Evolutionary conservation across 2,113 vertebrate species (phyloP).

Genomic region (Centropus bengalensis): DNA sequence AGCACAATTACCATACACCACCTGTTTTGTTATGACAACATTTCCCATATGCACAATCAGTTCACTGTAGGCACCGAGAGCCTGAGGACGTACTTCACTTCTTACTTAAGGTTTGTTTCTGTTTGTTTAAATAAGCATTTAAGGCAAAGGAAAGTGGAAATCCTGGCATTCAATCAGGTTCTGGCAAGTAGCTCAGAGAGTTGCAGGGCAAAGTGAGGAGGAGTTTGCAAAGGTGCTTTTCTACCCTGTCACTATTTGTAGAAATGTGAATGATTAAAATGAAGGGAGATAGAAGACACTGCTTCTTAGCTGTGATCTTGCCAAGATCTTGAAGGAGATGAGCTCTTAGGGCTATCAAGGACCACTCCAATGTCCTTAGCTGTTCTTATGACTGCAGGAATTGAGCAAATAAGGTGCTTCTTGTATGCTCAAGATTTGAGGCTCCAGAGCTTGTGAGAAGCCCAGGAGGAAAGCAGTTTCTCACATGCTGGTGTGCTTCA

Average conservation of each 20-base stretch:
- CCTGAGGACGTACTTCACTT: background rate
- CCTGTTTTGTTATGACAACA: constrained; percentile 31
- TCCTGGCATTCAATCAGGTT: background rate
- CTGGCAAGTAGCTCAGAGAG: background rate
- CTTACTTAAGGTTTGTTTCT: background rate
- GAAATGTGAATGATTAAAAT: background rate
- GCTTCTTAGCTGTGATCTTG: background rate
- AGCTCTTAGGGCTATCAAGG: background rate
- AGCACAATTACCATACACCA: constrained; percentile 7
- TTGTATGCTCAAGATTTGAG: background rate
- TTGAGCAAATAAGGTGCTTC: background rate
- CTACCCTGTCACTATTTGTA: background rate
- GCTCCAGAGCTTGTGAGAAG: background rate
- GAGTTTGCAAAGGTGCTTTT: background rate
- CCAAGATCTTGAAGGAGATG: background rate
- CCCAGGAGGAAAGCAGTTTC: background rate
- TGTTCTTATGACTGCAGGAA: background rate
- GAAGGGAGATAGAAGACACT: background rate
- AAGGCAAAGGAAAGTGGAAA: background rate
- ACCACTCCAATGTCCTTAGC: background rate
- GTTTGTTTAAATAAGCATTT: constrained; percentile 8
- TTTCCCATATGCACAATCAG: background rate
- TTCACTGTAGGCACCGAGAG: background rate
- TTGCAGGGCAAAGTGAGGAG: background rate
- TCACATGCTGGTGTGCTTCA: background rate